phyloP scores from a whole-genome alignment of 2,113 vertebrate genomes.

The Ivindomyrus marchei region DNA sequence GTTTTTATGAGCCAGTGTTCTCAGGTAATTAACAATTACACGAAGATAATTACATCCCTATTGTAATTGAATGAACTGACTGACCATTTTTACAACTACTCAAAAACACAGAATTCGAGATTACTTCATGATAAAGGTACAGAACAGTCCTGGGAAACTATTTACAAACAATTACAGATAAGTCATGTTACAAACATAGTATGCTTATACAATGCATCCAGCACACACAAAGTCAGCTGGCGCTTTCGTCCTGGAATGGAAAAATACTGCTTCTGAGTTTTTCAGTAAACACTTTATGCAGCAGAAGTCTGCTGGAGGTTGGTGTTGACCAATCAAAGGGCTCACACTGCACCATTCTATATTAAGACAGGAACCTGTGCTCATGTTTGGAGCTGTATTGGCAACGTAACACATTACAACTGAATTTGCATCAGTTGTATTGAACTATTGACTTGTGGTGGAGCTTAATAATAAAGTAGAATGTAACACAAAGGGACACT shows the following conservation, averaged over 20 bases:
- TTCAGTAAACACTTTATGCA: neutral
- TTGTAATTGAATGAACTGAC: neutral
- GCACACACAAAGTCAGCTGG: neutral
- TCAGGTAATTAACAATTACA: neutral
- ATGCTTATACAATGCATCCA: neutral
- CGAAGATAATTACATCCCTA: neutral
- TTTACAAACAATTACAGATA: constrained; percentile 5
- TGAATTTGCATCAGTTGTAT: neutral
- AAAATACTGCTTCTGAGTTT: neutral
- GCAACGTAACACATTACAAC: neutral
- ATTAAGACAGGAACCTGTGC: neutral
- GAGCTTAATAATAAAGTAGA: neutral
- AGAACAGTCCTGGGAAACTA: neutral
- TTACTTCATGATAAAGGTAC: neutral
- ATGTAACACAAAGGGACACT: neutral
- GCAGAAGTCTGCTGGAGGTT: neutral
- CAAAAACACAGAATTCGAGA: neutral
- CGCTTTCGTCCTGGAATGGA: neutral
- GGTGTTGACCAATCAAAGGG: neutral
- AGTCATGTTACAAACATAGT: constrained; percentile 10
- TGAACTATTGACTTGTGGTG: neutral
- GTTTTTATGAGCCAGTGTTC: neutral
- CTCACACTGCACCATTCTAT: neutral
- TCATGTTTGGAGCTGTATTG: neutral
- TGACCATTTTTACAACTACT: neutral